Base-by-base conservation (phyloP, 1,140 invertebrate species). In the Adelges cooleyi region DNA sequence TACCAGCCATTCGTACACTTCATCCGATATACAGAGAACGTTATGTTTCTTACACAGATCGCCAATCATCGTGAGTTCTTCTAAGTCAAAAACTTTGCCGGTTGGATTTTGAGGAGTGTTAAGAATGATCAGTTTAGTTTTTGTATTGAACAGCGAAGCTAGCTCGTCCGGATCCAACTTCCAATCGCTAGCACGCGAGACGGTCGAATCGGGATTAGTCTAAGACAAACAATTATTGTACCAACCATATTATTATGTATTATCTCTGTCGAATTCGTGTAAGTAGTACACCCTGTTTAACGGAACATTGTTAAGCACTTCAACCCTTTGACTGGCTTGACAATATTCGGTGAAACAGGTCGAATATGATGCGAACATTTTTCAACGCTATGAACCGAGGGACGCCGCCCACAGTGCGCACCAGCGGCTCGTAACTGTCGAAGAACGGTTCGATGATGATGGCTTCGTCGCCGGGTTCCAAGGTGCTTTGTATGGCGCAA, bases 391-490 rank as follows among this genome's bases (percentile, higher is more conserved):
- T 89, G 74, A 89, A 98, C 54, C 84, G 85, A 1, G 92, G 85
- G 18, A 83, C 80, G 13, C 92, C 96, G 1, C 92, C 92, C 27
- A 91, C 90, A 70, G 84, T 82, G 70, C 79, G 81, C 1, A 98
- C 86, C 88, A 98, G 95, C 1, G 94, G 92, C 67, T 89, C 89
- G 74, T 99, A 99, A 73, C 94, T 97, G 74, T 99, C 96, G 75
- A 95, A 99, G 75, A 89, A 98, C 8, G 96, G 96, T 75, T 99
- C 96, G 67, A 99, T 94, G 27, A 99, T 92, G 67, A 98, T 95
- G 67, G 94, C 92, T 76, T 98, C 92, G 77, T 89, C 86, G 1
- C 89, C 91, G 49, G 80, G 80, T 70, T 86, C 86, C 8, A 95
- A 82, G 71, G 92, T 83, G 22, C 93, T 93, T 77, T 86, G 77